Evolutionary conservation across 1,140 invertebrate genomes (phyloP).

Genomic region (Eupeodes corollae): DNA sequence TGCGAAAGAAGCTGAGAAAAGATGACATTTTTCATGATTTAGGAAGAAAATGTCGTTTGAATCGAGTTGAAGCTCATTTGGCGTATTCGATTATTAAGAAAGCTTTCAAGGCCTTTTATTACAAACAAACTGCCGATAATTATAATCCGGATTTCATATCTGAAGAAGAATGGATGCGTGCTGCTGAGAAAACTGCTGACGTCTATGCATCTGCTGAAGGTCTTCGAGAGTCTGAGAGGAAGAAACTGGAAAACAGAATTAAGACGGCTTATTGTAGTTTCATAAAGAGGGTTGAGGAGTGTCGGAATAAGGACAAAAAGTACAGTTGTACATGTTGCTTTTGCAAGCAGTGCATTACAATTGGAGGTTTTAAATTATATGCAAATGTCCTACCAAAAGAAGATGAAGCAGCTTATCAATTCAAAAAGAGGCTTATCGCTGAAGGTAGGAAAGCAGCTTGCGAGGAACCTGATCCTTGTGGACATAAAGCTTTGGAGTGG

Average conservation of each 20-base stretch:
- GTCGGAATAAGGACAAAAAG: too few relatives aligned
- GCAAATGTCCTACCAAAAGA: too few relatives aligned
- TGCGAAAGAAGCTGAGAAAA: slow-evolving; percentile 28
- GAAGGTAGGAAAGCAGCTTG: too few relatives aligned
- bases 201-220: slow-evolving; percentile 29
- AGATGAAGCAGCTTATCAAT: too few relatives aligned
- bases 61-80: slow-evolving; percentile 30
- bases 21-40: slow-evolving; percentile 32
- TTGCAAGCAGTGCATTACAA: too few relatives aligned
- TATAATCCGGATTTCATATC: slow-evolving; percentile 26
- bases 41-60: slow-evolving; percentile 32
- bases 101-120: slow-evolving; percentile 33
- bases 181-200: slow-evolving; percentile 25
- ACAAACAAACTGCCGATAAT: slow-evolving; percentile 25
- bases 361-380: too few relatives aligned
- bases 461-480: too few relatives aligned
- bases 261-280: slow-evolving; percentile 31
- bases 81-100: slow-evolving; percentile 30
- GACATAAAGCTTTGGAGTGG: too few relatives aligned
- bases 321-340: too few relatives aligned
- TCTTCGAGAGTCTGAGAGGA: slow-evolving; percentile 23
- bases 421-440: too few relatives aligned
- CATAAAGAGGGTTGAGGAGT: background rate
- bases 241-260: slow-evolving; percentile 28
- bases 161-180: slow-evolving; percentile 33